Evolutionary conservation across 2,113 vertebrate genomes (phyloP), one percentile per base, ranked within the genome.

Genomic region (Leiothrix lutea): DNA sequence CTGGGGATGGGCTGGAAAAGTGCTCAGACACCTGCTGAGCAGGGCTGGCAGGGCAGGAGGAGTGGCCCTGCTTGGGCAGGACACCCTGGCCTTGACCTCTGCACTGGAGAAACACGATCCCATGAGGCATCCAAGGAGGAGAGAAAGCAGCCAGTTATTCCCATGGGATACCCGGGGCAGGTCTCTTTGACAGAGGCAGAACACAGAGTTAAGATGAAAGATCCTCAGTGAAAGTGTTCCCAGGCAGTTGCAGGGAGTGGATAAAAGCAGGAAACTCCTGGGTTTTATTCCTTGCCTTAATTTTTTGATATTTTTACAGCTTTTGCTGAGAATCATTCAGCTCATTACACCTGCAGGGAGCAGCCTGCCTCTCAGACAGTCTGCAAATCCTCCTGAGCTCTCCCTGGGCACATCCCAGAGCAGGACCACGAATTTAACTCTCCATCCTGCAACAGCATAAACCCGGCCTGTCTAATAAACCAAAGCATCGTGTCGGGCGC

Each of bases 401-500:
- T 42, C 65, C 10, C 57, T 22, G 71, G 51, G 19, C 48, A 21
- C 57, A 53, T 58, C 40, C 61, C 13, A 31, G 7, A 42, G 8
- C 40, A 71, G 42, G 18, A 66, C 10, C 13, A 15, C 2, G 0
- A 74, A 54, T 8, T 81, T 29, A 2, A 51, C 19, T 19, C 35
- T 53, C 29, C 53, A 19, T 2, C 38, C 19, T 42, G 8, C 23
- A 28, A 6, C 67, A 58, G 31, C 75, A n/a, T 17, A 58, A 58
- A 40, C 48, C 26, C 4, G 51, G 3, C 31, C 35, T 22, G 86
- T 36, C 56, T 48, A 53, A 78, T 48, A 53, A 78, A 85, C 31
- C n/a, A 2, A 62, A 51, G 1, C 5, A 4, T 1, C 2, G 19
- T 4, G 31, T 21, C 14, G 79, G 60, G 7, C 17, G 20, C 73